A percentile compares a stretch with the other conserved stretches of the same genome.
These are phyloP conservation scores for Muscicapa striata DNA, from an alignment of 2,797 vertebrate species.

Conservation along the genomic window DNA sequence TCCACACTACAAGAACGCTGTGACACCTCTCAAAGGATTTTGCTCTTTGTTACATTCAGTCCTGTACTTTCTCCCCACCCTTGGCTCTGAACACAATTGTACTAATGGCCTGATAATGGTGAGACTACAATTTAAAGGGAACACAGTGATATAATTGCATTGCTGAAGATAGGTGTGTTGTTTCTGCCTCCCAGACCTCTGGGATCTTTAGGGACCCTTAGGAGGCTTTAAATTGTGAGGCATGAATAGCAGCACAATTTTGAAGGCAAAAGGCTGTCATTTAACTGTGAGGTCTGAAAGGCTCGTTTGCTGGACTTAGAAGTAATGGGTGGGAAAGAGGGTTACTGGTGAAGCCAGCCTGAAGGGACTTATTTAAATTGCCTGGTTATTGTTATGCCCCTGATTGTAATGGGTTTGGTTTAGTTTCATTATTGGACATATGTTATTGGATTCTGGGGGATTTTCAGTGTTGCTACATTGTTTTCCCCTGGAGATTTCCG, in stretches of 20 bases:
- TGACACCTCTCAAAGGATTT: background rate
- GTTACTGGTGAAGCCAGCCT: background rate
- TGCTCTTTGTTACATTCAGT: background rate
- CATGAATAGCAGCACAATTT: background rate
- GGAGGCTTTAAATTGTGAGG: conserved; percentile 10
- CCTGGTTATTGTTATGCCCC: background rate
- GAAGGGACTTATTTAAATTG: background rate
- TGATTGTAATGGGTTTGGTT: background rate
- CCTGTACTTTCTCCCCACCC: background rate
- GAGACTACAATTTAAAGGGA: background rate
- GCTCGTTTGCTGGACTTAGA: background rate
- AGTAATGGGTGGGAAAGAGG: background rate
- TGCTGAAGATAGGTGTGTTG: background rate
- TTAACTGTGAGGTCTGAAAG: conserved; percentile 6
- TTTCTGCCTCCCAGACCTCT: conserved; percentile 26
- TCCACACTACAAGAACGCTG: accelerated
- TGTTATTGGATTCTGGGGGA: background rate
- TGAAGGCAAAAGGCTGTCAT: conserved; percentile 38
- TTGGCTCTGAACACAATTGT: background rate
- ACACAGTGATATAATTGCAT: background rate
- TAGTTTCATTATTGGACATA: background rate
- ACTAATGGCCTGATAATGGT: background rate
- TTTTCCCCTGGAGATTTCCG: background rate
- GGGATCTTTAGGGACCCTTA: conserved; percentile 16
- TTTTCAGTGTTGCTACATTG: background rate